phyloP scores from a whole-genome alignment of 2,888 invertebrate species.

The Hartigia nigra region DNA sequence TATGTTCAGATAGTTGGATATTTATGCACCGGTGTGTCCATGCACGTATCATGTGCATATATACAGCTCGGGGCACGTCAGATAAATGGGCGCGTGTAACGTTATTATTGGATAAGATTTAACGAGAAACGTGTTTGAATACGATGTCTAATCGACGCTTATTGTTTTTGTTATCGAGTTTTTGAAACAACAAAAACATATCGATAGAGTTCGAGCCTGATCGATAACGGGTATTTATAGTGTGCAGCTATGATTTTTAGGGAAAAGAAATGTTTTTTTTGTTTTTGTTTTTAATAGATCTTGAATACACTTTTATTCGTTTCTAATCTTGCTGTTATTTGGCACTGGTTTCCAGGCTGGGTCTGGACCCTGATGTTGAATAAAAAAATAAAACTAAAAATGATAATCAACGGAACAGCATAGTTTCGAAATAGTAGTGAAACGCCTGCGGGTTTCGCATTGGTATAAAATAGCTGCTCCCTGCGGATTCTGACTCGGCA shows the following conservation, averaged over 20 bases:
- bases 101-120: background rate
- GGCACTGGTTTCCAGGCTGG: background rate
- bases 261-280: no score
- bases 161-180: background rate
- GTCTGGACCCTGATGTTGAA: background rate
- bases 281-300: no score
- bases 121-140: background rate
- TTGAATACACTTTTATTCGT: background rate
- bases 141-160: background rate
- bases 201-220: background rate
- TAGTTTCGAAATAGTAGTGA: conserved; percentile 35
- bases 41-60: background rate
- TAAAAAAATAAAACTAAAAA: background rate
- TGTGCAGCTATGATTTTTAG: no score
- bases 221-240: background rate
- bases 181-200: background rate
- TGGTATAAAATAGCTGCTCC: background rate
- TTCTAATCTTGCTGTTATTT: background rate
- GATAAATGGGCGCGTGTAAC: background rate
- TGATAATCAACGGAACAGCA: conserved; percentile 16
- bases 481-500: conserved; percentile 4
- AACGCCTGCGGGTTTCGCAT: background rate
- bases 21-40: background rate
- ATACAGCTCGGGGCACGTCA: background rate
- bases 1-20: background rate